phyloP scores from a whole-genome alignment of 2,113 vertebrate genomes.

The Fregata magnificens region DNA sequence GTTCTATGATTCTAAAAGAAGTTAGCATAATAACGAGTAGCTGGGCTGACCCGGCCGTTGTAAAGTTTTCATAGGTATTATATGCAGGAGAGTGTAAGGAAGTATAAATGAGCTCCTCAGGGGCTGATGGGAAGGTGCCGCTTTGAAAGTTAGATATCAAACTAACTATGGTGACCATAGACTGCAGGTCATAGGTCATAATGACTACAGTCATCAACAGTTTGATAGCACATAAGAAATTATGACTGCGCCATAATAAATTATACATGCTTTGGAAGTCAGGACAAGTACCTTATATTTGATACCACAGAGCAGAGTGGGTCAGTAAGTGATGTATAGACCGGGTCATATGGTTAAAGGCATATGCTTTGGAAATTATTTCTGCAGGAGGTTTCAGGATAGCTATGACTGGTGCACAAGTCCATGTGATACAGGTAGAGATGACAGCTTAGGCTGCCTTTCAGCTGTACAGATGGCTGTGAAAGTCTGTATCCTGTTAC shows the following conservation, averaged over 20 bases:
- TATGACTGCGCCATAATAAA: neutral
- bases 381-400: neutral
- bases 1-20: neutral
- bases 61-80: neutral
- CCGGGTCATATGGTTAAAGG: neutral
- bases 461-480: neutral
- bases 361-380: neutral
- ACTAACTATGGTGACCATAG: neutral
- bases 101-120: neutral
- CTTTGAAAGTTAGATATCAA: neutral
- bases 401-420: neutral
- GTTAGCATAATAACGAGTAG: neutral
- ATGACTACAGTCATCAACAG: neutral
- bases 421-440: rapidly evolving
- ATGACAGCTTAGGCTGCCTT: neutral
- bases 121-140: neutral
- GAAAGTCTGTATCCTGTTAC: neutral
- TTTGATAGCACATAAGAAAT: neutral
- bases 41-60: neutral
- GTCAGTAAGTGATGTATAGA: neutral
- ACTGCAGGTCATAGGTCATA: neutral
- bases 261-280: neutral
- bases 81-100: neutral
- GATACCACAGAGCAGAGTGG: neutral
- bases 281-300: neutral